A percentile compares a stretch with the other conserved stretches of the same genome.
Evolutionary conservation across 2,113 vertebrate genomes (phyloP).

Genomic region (Cynoglossus semilaevis): DNA sequence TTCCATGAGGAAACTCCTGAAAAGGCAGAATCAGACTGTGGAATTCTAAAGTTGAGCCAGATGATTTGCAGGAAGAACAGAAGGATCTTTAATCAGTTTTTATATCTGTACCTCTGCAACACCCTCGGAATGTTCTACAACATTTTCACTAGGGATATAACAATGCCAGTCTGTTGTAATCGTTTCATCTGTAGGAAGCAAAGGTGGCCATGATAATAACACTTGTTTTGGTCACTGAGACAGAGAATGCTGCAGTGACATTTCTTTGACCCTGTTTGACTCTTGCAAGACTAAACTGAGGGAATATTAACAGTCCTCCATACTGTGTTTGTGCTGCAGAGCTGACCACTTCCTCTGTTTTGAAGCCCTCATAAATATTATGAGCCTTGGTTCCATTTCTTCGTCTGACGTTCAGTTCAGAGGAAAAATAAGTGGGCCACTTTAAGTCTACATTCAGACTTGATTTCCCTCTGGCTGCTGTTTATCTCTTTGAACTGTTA

Average conservation of each 20-base stretch:
- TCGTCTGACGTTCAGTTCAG: neutral
- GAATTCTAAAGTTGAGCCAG: conserved; percentile 35
- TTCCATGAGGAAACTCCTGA: conserved; percentile 63
- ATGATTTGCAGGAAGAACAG: conserved; percentile 44
- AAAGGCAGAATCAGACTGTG: conserved; percentile 56
- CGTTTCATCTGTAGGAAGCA: too few species aligned
- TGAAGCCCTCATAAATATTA: conserved; percentile 31
- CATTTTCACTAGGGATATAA: too few species aligned
- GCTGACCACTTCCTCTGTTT: conserved; percentile 54
- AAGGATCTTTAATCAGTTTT: conserved; percentile 42
- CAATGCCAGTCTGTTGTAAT: too few species aligned
- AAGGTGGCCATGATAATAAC: too few species aligned
- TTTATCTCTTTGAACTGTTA: neutral
- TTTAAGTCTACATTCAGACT: neutral
- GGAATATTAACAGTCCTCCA: conserved; percentile 24
- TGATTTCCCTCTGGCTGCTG: conserved; percentile 4
- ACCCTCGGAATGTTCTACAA: neutral
- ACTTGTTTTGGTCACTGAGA: neutral
- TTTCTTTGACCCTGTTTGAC: conserved; percentile 40
- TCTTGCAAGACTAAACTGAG: conserved; percentile 26
- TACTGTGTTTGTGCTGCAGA: conserved; percentile 28
- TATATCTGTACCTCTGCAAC: conserved; percentile 46
- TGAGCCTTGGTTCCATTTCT: conserved; percentile 22
- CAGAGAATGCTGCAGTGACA: conserved; percentile 27
- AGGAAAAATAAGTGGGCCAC: neutral